These are phyloP conservation scores for Sarcophaga caerulescens DNA, from an alignment of 2,888 invertebrate species.

Conservation along the genomic window DNA sequence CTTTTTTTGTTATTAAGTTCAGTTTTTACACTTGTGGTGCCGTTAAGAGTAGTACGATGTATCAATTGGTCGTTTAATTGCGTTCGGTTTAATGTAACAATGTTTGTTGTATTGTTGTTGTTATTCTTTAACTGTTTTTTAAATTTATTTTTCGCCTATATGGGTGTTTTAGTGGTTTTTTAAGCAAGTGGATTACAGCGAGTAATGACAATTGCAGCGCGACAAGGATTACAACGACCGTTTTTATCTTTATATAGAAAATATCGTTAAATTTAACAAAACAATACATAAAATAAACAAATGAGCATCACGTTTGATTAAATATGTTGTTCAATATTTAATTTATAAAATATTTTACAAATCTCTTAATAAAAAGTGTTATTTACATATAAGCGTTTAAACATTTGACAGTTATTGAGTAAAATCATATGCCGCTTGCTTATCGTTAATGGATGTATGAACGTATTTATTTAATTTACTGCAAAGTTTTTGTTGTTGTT, in stretches of 20 bases:
- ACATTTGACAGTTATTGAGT: neutral
- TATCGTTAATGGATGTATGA: neutral
- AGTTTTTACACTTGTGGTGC: slow-evolving; percentile 41
- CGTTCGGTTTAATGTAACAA: neutral
- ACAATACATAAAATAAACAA: neutral
- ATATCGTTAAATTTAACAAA: neutral
- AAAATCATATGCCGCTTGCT: neutral
- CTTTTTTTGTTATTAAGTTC: neutral
- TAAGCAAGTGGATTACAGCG: neutral
- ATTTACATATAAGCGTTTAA: neutral
- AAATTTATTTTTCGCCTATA: slow-evolving; percentile 11
- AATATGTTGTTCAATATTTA: neutral
- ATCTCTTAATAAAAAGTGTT: neutral
- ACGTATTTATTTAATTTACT: neutral
- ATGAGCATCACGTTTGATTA: neutral
- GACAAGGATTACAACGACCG: slow-evolving; percentile 1
- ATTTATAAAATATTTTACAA: neutral
- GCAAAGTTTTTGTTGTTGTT: neutral
- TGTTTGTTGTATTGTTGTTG: slow-evolving; percentile 3
- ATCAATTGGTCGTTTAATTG: slow-evolving; percentile 37
- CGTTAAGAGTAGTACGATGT: slow-evolving; percentile 45
- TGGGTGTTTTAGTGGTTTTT: neutral
- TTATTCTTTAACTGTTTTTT: slow-evolving; percentile 21
- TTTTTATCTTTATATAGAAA: neutral
- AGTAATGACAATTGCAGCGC: slow-evolving; percentile 23